Evolutionary conservation across 2,113 vertebrate genomes (phyloP), one percentile per base, ranked within the genome.

Genomic region (Neogale vison): DNA sequence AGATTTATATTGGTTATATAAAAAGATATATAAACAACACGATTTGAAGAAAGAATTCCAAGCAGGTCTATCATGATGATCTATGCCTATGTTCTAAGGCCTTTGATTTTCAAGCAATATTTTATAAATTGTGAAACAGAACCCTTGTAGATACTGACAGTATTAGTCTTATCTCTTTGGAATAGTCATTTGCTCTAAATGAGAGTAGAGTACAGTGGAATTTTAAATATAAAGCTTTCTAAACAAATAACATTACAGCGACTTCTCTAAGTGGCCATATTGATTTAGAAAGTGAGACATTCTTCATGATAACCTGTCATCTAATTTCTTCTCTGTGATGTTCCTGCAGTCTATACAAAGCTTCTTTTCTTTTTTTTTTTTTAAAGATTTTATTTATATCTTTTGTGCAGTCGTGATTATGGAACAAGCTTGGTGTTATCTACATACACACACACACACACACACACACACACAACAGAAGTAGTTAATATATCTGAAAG

Each of bases 11-110:
- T 89, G 82, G 57, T 94, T 95, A 50, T 14, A 4, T 57, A 63
- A 95, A 74, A 95, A 83, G 65, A 52, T 89, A 36, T 59, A 85
- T 81, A 67, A 95, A 39, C 90, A 95, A 45, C 42, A 11, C 4
- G 9, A 29, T 94, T 97, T 96, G 17, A 74, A 89, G 95, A 98
- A 92, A 87, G 0, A 96, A 98, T 95, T 95, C 13, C 84, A 97
- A 95, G 13, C 52, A 26, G 50, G 80, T 45, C 77, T 87, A 10
- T 80, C 92, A 88, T 90, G 96, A 69, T 72, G 52, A 96, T 96
- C 42, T 87, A 24, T 42, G 36, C 20, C 72, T 69, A 18, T 39
- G 18, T 72, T 69, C 18, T 47, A 69, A 92, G 55, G 21, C 36
- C 81, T 85, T 36, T 17, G 61, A 72, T 50, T 96, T 93, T 90